Evolutionary conservation across 1,140 invertebrate species (phyloP), one percentile per base, ranked within the genome.

Genomic region (Harpegnathos saltator): DNA sequence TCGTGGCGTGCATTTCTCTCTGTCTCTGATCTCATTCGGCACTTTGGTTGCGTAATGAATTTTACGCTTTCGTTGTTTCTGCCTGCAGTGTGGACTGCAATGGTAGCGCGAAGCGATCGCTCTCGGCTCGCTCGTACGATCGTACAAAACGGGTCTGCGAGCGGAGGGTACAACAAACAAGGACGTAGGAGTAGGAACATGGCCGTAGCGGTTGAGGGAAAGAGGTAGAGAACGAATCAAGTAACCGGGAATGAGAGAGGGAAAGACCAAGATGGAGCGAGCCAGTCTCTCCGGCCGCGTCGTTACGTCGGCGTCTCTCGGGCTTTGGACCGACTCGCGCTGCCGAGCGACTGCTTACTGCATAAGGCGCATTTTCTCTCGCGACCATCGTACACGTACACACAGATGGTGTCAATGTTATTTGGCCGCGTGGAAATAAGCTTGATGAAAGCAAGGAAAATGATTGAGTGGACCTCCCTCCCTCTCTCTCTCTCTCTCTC

Each of bases 301-400:
- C 69, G 69, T 73, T 73, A 73, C 69, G 69, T 73, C 26, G 52
- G 33, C 56, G 48, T 11, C 54, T 69, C 17, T 19, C 1, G n/a
- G n/a, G 66, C 29, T 33, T 33, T 5, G 29, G 29, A 33, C 1
- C 29, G 29, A 33, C 29, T 33, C 29, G 29, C 29, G 29, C 29
- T 5, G 5, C 29, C 29, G 5, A 33, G 29, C 44, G 58, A 17
- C 59, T n/a, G n/a, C 50, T 75, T 75, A 75, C 72, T 75, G 48
- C 58, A 75, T 75, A 75, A 75, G 72, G 72, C 72, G 72, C 59
- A 75, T 75, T 75, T 75, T 75, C 72, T 75, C 72, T 75, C 66
- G 66, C 19, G 66, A 69, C 19, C 66, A 22, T 26, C 48, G 22
- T 33, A 33, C 29, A 69, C 61, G 26, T 63, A 29, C 26, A 29